A percentile compares a stretch with the other conserved stretches of the same genome.
Conservation (phyloP, 2,113 vertebrate genomes). For the Cephalophus harveyi region DNA sequence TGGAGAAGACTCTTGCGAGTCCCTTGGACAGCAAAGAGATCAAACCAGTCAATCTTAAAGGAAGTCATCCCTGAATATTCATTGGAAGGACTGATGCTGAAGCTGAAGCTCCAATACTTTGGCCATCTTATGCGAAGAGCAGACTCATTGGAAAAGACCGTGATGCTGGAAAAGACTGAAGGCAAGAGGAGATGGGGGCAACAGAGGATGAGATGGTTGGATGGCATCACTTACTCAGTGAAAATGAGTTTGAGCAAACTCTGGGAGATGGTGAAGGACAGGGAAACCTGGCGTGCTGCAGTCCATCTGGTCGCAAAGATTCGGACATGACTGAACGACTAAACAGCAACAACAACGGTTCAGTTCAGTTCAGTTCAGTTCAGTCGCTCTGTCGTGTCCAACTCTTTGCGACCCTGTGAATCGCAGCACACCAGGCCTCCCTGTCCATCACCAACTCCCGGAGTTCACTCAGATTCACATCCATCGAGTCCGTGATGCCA, state of each 20-base stretch:
- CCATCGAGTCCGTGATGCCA: too few species aligned
- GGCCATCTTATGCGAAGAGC: background rate
- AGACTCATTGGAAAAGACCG: background rate
- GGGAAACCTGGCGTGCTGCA: background rate
- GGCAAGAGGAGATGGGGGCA: background rate
- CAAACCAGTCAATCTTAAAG: background rate
- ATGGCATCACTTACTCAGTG: background rate
- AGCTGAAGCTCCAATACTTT: background rate
- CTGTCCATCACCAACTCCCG: too few species aligned
- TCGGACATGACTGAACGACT: fast-evolving
- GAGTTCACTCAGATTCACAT: too few species aligned
- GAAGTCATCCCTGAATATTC: background rate
- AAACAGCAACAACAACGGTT: background rate
- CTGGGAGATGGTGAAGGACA: background rate
- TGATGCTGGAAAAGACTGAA: background rate
- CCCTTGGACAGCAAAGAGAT: background rate
- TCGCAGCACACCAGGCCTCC: too few species aligned
- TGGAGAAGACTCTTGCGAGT: background rate
- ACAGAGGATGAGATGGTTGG: background rate
- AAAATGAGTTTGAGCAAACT: background rate
- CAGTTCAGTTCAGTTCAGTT: too few species aligned
- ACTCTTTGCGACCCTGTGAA: too few species aligned
- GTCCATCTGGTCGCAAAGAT: background rate
- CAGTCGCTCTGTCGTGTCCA: too few species aligned
- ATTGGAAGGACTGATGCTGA: background rate